Conservation (phyloP, 2,113 vertebrate genomes). For the Origma solitaria region DNA sequence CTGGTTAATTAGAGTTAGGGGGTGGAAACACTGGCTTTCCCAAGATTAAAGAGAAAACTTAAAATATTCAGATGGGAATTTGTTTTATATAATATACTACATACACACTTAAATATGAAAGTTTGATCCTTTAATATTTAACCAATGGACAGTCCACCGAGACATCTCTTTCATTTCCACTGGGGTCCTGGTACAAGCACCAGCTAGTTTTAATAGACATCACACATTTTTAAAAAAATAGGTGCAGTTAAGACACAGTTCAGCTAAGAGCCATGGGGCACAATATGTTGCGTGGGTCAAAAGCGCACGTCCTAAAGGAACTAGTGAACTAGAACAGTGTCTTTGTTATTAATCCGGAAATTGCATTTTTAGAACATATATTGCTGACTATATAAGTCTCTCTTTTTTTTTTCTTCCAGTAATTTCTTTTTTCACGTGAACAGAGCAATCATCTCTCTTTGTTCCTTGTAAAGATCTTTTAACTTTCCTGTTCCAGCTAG, state of each 20-base stretch:
- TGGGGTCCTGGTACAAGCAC: conserved; percentile 52
- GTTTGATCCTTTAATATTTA: conserved; percentile 72
- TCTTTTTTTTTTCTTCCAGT: conserved; percentile 36
- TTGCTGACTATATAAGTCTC: conserved; percentile 70
- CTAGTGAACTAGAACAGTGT: conserved; percentile 64
- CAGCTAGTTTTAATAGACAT: conserved; percentile 74
- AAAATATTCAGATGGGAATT: conserved; percentile 53
- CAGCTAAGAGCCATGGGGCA: conserved; percentile 77
- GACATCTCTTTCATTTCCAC: conserved; percentile 71
- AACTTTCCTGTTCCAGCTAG: not conserved
- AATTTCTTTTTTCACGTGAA: conserved; percentile 58
- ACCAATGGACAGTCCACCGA: conserved; percentile 55
- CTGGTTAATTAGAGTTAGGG: conserved; percentile 36
- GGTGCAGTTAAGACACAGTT: conserved; percentile 65
- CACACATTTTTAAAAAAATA: conserved; percentile 64
- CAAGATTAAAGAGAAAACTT: conserved; percentile 6
- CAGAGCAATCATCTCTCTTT: conserved; percentile 48
- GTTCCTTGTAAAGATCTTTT: conserved; percentile 25
- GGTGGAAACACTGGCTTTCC: not conserved
- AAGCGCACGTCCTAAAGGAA: conserved; percentile 74
- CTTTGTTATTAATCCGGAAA: conserved; percentile 83
- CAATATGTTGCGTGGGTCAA: conserved; percentile 79
- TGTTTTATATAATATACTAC: conserved; percentile 44
- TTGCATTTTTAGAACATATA: conserved; percentile 81
- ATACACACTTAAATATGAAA: conserved; percentile 70